Conservation (phyloP, 2,113 vertebrate species). For the Lathamus discolor region DNA sequence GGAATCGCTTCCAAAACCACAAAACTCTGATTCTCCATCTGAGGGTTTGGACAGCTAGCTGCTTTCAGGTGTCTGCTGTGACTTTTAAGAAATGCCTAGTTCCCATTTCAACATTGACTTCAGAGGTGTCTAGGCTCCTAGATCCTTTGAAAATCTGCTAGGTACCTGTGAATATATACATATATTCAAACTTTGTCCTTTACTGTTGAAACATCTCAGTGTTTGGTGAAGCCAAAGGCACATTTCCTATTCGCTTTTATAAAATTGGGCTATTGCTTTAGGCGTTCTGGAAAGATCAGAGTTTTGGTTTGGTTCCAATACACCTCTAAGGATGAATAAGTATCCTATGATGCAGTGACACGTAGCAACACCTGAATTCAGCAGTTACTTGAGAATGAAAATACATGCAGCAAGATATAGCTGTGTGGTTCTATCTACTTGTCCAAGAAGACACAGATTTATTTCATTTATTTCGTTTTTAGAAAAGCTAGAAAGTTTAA, state of each 20-base stretch:
- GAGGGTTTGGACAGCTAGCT: neutral
- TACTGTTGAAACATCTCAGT: neutral
- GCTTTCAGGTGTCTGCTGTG: neutral
- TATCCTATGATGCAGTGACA: neutral
- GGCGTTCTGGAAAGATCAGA: neutral
- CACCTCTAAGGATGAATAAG: neutral
- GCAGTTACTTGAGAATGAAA: neutral
- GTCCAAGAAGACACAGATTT: neutral
- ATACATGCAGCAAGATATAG: neutral
- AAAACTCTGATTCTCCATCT: neutral
- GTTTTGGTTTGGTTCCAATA: neutral
- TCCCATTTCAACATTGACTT: neutral
- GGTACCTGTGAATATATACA: neutral
- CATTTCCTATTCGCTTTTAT: neutral
- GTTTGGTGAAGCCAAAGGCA: neutral
- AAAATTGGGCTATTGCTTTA: neutral
- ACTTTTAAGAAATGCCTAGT: neutral
- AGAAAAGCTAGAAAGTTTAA: slow-evolving; percentile 2
- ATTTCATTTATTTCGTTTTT: neutral
- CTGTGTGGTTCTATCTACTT: neutral
- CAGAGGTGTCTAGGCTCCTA: neutral
- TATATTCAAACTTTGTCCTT: neutral
- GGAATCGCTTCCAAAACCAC: neutral
- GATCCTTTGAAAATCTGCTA: neutral
- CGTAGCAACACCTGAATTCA: neutral